Evolutionary conservation across 2,888 invertebrate genomes (phyloP).

Genomic region (Agrochola circellaris): DNA sequence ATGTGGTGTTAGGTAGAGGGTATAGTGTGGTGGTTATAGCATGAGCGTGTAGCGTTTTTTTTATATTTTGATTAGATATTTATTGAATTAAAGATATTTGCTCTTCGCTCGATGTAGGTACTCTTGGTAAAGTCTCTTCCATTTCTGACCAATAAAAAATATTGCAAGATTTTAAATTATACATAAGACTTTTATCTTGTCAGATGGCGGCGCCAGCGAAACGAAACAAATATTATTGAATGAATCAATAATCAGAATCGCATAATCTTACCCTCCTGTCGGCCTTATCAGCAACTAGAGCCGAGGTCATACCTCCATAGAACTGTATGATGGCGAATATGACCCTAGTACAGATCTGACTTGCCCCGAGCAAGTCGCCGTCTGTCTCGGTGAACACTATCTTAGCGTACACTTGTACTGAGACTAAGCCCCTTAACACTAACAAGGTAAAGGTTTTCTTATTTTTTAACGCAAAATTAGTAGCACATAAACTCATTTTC

Average conservation of each 20-base stretch:
- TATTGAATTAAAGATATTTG: not conserved
- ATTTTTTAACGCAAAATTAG: not conserved
- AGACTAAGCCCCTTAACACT: too few relatives aligned
- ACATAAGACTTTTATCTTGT: not conserved
- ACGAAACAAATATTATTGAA: not conserved
- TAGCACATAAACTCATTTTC: not conserved
- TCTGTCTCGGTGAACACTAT: too few relatives aligned
- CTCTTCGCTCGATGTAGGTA: not conserved
- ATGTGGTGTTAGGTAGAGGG: constrained; percentile 27
- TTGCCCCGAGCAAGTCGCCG: too few relatives aligned
- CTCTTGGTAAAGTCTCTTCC: not conserved
- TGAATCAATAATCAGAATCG: not conserved
- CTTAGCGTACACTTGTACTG: too few relatives aligned
- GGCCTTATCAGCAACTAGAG: too few relatives aligned
- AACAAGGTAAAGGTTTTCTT: too few relatives aligned
- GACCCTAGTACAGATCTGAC: too few relatives aligned
- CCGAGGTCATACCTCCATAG: too few relatives aligned
- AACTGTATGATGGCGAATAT: too few relatives aligned
- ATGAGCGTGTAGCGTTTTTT: constrained; percentile 23
- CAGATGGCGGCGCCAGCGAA: not conserved
- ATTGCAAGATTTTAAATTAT: too few relatives aligned
- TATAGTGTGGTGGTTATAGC: not conserved
- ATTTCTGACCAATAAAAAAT: not conserved
- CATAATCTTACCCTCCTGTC: too few relatives aligned
- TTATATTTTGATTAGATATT: too few relatives aligned